Evolutionary conservation across 2,888 invertebrate species (phyloP).

Genomic region (Dicranocentrus wangi): DNA sequence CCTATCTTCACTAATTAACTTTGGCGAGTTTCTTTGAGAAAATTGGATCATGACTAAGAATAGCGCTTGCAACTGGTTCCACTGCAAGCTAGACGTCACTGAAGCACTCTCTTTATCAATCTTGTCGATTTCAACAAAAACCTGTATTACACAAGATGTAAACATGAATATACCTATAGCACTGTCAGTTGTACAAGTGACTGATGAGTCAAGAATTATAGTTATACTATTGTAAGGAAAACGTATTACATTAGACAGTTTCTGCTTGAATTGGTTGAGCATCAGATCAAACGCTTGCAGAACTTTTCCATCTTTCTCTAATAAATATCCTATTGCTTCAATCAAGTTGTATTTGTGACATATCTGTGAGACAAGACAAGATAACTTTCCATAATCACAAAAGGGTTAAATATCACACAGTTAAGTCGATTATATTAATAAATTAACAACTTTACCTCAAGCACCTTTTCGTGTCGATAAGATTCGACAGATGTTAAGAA

Average conservation of each 20-base stretch:
- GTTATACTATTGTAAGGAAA: not conserved
- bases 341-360: slow-evolving; percentile 80
- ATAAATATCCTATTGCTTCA: slow-evolving; percentile 82
- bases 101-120: not conserved
- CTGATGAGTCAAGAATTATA: not conserved
- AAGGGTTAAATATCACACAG: too few species aligned
- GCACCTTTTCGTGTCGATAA: slow-evolving; percentile 81
- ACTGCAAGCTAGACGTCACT: slow-evolving; percentile 53
- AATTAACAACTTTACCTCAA: slow-evolving; percentile 74
- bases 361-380: slow-evolving; percentile 75
- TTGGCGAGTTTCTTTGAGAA: slow-evolving; percentile 76
- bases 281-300: slow-evolving; percentile 80
- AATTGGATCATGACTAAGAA: slow-evolving; percentile 75
- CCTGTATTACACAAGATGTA: slow-evolving; percentile 49
- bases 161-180: too few species aligned
- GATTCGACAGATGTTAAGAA: slow-evolving; percentile 78
- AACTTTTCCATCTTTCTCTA: slow-evolving; percentile 85
- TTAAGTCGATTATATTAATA: too few species aligned
- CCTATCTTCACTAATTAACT: slow-evolving; percentile 76
- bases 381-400: not conserved
- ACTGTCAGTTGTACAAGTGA: too few species aligned
- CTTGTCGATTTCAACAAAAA: slow-evolving; percentile 64
- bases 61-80: slow-evolving; percentile 71
- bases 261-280: slow-evolving; percentile 72
- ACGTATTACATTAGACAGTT: slow-evolving; percentile 67